These are phyloP conservation scores for Pissodes strobi DNA, from an alignment of 1,140 invertebrate species.

Conservation along the genomic window DNA sequence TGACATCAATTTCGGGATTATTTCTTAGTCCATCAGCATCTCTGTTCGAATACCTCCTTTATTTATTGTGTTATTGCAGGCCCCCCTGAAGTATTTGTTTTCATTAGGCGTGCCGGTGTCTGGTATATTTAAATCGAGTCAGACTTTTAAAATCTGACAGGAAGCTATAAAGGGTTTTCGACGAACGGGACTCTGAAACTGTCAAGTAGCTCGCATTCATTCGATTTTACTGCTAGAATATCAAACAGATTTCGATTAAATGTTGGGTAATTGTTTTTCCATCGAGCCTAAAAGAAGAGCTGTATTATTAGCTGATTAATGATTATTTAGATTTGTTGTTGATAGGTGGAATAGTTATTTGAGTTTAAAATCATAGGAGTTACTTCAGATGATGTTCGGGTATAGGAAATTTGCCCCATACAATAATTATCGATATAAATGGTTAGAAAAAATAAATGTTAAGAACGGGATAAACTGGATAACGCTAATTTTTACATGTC, in stretches of 20 bases:
- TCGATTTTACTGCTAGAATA: constrained; percentile 16
- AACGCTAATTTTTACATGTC: too few species aligned
- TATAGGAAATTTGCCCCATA: too few species aligned
- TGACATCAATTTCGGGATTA: constrained; percentile 7
- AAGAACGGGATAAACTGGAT: too few species aligned
- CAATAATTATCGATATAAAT: too few species aligned
- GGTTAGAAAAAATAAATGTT: too few species aligned
- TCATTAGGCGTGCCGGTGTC: constrained; percentile 15
- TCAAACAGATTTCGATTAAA: constrained; percentile 6
- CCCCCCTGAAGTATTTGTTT: constrained; percentile 25
- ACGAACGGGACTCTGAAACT: constrained; percentile 15
- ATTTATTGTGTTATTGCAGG: constrained; percentile 22
- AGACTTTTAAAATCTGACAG: constrained; percentile 13
- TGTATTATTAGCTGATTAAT: background rate
- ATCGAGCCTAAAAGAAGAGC: constrained; percentile 5
- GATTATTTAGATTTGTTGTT: constrained; percentile 14
- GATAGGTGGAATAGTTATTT: too few species aligned
- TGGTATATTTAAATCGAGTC: constrained; percentile 26
- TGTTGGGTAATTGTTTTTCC: constrained; percentile 9
- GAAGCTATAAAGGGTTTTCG: constrained; percentile 22
- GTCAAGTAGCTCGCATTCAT: constrained; percentile 11
- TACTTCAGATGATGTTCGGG: too few species aligned
- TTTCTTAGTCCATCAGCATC: constrained; percentile 9
- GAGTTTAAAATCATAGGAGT: too few species aligned
- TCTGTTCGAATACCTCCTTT: background rate